Conservation (phyloP, 2,888 invertebrate species). For the Dromius quadrimaculatus region DNA sequence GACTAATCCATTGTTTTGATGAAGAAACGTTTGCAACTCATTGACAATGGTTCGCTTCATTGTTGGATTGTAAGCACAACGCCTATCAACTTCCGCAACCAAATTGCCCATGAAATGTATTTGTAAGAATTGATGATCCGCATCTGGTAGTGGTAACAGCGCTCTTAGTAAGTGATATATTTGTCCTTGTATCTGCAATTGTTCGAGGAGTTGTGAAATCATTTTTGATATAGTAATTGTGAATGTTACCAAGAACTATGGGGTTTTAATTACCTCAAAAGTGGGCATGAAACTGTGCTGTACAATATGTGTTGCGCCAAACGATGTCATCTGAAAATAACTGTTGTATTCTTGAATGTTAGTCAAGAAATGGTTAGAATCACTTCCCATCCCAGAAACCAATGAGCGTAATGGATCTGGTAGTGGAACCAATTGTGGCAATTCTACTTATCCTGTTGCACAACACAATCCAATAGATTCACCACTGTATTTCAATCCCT, state of each 20-base stretch:
- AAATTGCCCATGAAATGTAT: constrained; percentile 58
- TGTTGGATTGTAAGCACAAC: background rate
- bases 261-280: no score
- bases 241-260: no score
- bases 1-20: constrained; percentile 11
- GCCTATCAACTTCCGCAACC: constrained; percentile 55
- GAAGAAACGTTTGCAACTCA: constrained; percentile 25
- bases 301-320: no score
- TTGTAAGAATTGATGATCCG: constrained; percentile 55
- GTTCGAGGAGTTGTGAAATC: no score
- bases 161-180: constrained; percentile 53
- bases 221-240: no score
- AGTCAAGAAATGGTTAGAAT: no score
- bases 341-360: no score
- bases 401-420: constrained; percentile 58
- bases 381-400: no score
- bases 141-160: constrained; percentile 53
- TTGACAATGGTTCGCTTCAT: constrained; percentile 1
- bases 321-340: no score
- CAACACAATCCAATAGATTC: constrained; percentile 63
- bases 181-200: constrained; percentile 51
- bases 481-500: constrained; percentile 60
- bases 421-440: constrained; percentile 60
- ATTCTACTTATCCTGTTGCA: constrained; percentile 62
- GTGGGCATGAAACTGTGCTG: no score